Base-by-base conservation (phyloP, 2,797 vertebrate genomes). In the Furcifer pardalis region DNA sequence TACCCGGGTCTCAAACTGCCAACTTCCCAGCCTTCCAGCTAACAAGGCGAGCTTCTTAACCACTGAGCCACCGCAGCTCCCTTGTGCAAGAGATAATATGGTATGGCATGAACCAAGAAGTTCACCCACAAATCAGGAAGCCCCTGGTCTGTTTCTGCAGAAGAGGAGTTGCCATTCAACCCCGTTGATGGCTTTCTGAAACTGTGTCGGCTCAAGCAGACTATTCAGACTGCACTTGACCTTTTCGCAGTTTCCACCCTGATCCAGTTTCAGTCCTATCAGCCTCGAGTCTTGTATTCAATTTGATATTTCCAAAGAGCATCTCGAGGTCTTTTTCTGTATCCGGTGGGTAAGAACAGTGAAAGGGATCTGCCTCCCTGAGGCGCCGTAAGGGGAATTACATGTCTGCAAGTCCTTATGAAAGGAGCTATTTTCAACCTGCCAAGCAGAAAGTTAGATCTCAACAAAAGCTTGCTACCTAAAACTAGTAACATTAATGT, bases 211-310 rank as follows among this genome's bases (percentile, higher is more conserved):
- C 91, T 95, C 94, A 96, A 94, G 91, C 89, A 91, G 92, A 88
- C 92, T 91, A 92, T 94, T 94, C 91, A 96, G 89, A 63, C 30
- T 85, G 92, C 93, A 93, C 94, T 96, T 96, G 95, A 95, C 94
- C 96, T 95, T 95, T 94, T 91, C 95, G 91, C 92, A 94, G n/a
- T 93, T 92, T 93, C 91, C 95, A 94, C 87, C 92, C 95, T 89
- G 72, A 83, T 95, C 96, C 95, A 92, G 90, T 97, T 96, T 95
- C 92, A 88, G 87, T 74, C 89, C 84, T 84, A 91, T 75, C 56
- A 82, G 3, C 68, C 68, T 66, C 60, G 23, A 56, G 83, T 42
- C 82, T 91, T 76, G 80, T 66, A 60, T 10, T 68, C 68, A 85
- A 87, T 27, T 35, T 17, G 52, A 15, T 62, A 25, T 2, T 81